A percentile compares a stretch with the other conserved stretches of the same genome.
Evolutionary conservation across 2,797 vertebrate genomes (phyloP).

Genomic region (Siniperca obscura): DNA sequence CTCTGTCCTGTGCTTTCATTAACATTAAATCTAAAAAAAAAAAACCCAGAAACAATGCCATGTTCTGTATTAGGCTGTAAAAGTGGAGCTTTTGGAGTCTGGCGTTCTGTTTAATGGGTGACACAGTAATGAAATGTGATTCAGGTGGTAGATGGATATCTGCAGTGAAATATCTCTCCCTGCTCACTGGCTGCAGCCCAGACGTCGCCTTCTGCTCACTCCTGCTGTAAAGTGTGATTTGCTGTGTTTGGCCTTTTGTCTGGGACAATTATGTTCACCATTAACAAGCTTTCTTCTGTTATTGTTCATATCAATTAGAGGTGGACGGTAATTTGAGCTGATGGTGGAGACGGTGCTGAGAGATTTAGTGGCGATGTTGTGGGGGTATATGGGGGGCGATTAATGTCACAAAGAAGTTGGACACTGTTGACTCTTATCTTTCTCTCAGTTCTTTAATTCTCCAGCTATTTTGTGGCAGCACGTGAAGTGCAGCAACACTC

Average conservation of each 20-base stretch:
- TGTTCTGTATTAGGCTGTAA: slow-evolving; percentile 22
- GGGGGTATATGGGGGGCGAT: slow-evolving; percentile 44
- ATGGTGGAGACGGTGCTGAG: slow-evolving; percentile 86
- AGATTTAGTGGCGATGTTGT: slow-evolving; percentile 79
- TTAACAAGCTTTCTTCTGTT: slow-evolving; percentile 90
- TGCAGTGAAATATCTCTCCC: slow-evolving; percentile 65
- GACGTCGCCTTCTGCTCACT: slow-evolving; percentile 69
- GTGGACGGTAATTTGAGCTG: slow-evolving; percentile 88
- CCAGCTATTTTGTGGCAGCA: slow-evolving; percentile 10
- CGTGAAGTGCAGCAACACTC: slow-evolving; percentile 11
- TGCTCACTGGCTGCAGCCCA: slow-evolving; percentile 67
- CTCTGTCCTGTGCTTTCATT: neutral
- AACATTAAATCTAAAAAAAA: neutral
- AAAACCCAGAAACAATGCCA: neutral
- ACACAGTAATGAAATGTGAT: slow-evolving; percentile 73
- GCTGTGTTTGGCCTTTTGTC: slow-evolving; percentile 77
- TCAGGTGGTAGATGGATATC: slow-evolving; percentile 75
- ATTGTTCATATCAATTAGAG: slow-evolving; percentile 90
- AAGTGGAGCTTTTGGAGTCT: slow-evolving; percentile 37
- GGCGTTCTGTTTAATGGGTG: slow-evolving; percentile 37
- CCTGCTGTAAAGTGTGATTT: slow-evolving; percentile 70
- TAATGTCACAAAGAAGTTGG: slow-evolving; percentile 46
- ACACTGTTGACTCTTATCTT: neutral
- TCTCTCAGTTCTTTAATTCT: neutral
- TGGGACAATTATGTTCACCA: slow-evolving; percentile 83